phyloP scores from a whole-genome alignment of 2,113 vertebrate species.

The Chamaetylas fuelleborni region DNA sequence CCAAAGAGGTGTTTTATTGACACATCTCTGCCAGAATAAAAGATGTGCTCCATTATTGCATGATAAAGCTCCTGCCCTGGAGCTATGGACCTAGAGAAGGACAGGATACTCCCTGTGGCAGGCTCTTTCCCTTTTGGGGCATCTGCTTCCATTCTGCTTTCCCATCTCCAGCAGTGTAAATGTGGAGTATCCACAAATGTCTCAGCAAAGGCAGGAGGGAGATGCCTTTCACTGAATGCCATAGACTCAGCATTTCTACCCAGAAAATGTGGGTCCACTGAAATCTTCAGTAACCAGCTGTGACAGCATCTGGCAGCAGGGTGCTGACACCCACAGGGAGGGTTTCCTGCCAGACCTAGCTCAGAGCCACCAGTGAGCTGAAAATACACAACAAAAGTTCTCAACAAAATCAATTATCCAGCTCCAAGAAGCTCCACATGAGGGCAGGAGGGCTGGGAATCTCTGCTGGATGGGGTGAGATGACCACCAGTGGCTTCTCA shows the following conservation, averaged over 20 bases:
- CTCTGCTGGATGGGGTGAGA: neutral
- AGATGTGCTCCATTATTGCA: neutral
- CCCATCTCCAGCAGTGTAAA: neutral
- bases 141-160: neutral
- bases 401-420: neutral
- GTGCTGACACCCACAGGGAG: neutral
- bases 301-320: neutral
- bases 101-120: neutral
- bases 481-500: neutral
- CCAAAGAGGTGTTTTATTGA: slow-evolving; percentile 41
- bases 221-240: neutral
- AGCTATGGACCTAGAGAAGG: neutral
- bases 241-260: neutral
- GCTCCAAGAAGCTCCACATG: neutral
- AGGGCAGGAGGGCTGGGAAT: neutral
- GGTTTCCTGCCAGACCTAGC: neutral
- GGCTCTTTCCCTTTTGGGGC: neutral
- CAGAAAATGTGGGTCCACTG: neutral
- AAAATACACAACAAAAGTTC: neutral
- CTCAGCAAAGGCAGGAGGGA: neutral
- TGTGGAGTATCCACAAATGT: neutral
- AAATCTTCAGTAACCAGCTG: neutral
- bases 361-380: neutral
- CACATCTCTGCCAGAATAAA: neutral
- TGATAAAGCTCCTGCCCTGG: neutral